phyloP scores from a whole-genome alignment of 2,797 vertebrate species.

The Hirundo rustica region DNA sequence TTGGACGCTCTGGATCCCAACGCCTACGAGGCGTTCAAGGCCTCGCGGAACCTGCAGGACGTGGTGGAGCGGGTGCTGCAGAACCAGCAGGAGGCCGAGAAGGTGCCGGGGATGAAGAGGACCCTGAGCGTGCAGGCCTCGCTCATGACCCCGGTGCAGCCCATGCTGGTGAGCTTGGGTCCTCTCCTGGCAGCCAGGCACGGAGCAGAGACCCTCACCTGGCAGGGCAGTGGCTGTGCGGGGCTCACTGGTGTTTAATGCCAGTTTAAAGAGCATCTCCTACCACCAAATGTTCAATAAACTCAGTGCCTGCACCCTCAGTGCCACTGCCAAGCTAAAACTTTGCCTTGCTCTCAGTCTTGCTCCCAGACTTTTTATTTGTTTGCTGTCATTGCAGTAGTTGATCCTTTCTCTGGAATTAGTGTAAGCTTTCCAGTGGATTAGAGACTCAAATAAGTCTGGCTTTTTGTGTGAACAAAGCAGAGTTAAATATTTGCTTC shows the following conservation, averaged over 20 bases:
- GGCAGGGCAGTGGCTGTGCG: background rate
- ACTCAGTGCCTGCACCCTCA: background rate
- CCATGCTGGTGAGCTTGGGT: conserved; percentile 87
- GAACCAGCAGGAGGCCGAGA: conserved; percentile 88
- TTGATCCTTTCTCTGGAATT: background rate
- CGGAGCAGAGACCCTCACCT: background rate
- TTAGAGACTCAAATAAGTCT: background rate
- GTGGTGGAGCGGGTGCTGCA: conserved; percentile 91
- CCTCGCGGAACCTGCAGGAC: conserved; percentile 92
- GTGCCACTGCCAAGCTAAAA: background rate
- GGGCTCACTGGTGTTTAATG: background rate
- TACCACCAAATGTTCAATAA: accelerated
- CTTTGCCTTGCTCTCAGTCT: background rate
- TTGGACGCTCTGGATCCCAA: conserved; percentile 96
- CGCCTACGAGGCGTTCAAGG: conserved; percentile 97
- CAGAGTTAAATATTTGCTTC: background rate
- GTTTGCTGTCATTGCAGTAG: background rate
- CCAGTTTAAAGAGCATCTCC: background rate
- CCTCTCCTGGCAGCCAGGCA: background rate
- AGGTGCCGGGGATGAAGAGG: conserved; percentile 82
- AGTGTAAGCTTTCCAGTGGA: background rate
- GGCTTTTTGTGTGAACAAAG: background rate
- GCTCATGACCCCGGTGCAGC: conserved; percentile 96
- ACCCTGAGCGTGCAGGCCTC: conserved; percentile 89
- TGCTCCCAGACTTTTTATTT: background rate